phyloP scores from a whole-genome alignment of 2,113 vertebrate species.

The Mionectes macconnelli region DNA sequence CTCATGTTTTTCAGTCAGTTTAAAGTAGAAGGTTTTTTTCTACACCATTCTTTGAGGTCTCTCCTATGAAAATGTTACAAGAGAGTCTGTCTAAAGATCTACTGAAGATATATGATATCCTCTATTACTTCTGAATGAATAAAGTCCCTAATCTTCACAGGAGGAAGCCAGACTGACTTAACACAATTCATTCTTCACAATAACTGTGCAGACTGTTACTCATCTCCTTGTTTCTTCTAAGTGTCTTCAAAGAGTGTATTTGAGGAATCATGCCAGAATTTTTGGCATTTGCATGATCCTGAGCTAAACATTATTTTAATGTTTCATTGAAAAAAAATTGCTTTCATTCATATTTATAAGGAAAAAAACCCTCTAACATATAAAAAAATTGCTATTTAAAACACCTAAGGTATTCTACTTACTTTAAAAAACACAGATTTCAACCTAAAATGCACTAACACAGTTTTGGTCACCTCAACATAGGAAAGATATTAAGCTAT shows the following conservation, averaged over 20 bases:
- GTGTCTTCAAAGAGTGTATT: background rate
- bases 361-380: background rate
- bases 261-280: background rate
- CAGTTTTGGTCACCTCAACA: background rate
- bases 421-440: background rate
- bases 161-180: constrained; percentile 27
- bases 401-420: background rate
- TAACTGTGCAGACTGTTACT: background rate
- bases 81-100: background rate
- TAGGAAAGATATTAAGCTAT: background rate
- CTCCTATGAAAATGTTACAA: constrained; percentile 2
- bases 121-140: constrained; percentile 34
- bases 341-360: background rate
- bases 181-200: constrained; percentile 22
- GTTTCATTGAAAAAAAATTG: background rate
- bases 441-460: background rate
- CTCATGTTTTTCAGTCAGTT: background rate
- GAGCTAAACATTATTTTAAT: background rate
- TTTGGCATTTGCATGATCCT: background rate
- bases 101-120: background rate
- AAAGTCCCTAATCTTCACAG: constrained; percentile 36
- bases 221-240: background rate
- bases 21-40: background rate
- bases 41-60: background rate
- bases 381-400: background rate